Conservation (phyloP, 2,797 vertebrate genomes). For the Channallabes apus region DNA sequence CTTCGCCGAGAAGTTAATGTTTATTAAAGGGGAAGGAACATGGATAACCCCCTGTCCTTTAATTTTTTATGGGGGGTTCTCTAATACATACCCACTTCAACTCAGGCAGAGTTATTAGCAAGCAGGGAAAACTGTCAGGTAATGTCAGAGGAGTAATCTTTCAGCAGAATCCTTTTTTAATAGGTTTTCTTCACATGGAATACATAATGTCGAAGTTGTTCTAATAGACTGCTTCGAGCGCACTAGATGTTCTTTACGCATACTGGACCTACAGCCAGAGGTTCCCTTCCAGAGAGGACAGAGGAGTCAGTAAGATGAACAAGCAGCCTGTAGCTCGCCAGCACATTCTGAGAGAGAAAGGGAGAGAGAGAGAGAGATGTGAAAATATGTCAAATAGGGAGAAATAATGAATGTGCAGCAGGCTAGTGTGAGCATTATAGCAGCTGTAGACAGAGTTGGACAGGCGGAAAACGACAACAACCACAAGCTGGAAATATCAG, state of each 20-base stretch:
- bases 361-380: slow-evolving; percentile 34
- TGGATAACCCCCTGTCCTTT: background rate
- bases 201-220: background rate
- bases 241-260: background rate
- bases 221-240: background rate
- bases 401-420: slow-evolving; percentile 29
- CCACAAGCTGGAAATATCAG: slow-evolving; percentile 34
- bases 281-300: slow-evolving; percentile 55
- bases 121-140: background rate
- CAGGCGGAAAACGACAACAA: slow-evolving; percentile 30
- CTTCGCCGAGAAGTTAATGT: background rate
- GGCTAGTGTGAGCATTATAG: slow-evolving; percentile 10
- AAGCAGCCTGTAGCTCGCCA: slow-evolving; percentile 60
- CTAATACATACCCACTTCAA: background rate
- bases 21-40: background rate
- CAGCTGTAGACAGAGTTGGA: slow-evolving; percentile 19
- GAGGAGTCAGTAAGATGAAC: slow-evolving; percentile 59
- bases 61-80: background rate
- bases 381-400: background rate
- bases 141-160: background rate
- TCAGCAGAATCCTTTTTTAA: background rate
- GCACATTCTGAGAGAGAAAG: slow-evolving; percentile 52
- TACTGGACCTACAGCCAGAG: background rate
- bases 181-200: background rate
- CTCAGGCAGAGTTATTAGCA: background rate